Base-by-base conservation (phyloP, 2,797 vertebrate species). In the Arnoldichthys spilopterus region DNA sequence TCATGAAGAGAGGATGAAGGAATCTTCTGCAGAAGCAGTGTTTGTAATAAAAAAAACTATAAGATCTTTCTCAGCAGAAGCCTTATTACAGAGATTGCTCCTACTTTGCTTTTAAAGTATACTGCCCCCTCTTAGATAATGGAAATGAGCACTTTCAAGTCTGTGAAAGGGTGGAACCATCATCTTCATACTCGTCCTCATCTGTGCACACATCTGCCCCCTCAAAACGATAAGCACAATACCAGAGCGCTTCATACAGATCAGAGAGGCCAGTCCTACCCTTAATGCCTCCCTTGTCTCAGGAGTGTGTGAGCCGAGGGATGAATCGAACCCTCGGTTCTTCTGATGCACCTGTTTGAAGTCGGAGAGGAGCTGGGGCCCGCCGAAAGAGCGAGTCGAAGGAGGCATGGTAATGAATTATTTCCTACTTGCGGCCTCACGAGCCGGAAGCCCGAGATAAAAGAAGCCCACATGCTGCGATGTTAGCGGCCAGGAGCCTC, bases 371-470 rank as follows among this genome's bases (percentile, higher is more conserved):
- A 76, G 76, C 22, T 81, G 78, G 40, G 24, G 66, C 80, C 80
- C 78, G 80, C 78, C 86, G 81, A 77, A 86, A 68, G 67, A 79
- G 84, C 59, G 83, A 85, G 87, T 87, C 89, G 82, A 88, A 89
- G 87, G 43, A 79, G 78, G 83, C 79, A 70, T 74, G 75, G 84
- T 88, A 85, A 89, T 89, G 79, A 90, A 91, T 93, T 83, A 90
- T 90, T 91, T 90, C 87, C 88, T 87, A 77, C 76, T 88, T 86
- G 84, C 77, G 77, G 89, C 73, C 73, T 77, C 72, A n/a, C 73
- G 59, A 86, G 86, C 70, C 82, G 76, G 75, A 85, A 84, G 80
- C 45, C 71, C 34, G 76, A 89, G 81, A 86, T 83, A 81, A 91
- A 88, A 91, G 87, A 67, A 75, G 87, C 84, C 79, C 76, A 43